Base-by-base conservation (phyloP, 2,797 vertebrate species). In the Labeo calbasu region DNA sequence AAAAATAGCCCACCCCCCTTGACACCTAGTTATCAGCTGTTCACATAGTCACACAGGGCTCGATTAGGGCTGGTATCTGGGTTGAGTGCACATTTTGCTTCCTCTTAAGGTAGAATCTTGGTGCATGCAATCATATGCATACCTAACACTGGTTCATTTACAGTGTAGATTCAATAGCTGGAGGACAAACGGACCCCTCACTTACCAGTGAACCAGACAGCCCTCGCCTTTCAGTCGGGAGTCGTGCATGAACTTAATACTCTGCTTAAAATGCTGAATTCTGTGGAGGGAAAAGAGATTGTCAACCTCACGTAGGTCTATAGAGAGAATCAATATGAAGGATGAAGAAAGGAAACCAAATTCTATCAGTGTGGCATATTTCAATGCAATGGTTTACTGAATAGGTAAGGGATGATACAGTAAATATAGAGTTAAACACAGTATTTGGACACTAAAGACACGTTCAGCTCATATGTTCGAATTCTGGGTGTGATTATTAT, bases 121-220 rank as follows among this genome's bases (percentile, higher is more conserved):
- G 43, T 75, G 76, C 53, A 32, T 50, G 66, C 17, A 59, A 32
- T 25, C 77, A 36, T 28, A 15, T 25, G 59, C 23, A 63, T 8
- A 63, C 61, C 21, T 40, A 59, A 63, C 25, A 46, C 11, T 1
- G 7, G 21, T 40, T 57, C 6, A 43, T 53, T 59, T 66, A 65
- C 17, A 19, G 59, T 25, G 50, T 25, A 72, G 40, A 55, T 50
- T 53, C 75, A 73, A 53, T 36, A 65, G 80, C 46, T 53, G 7
- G 63, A 10, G 17, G 10, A 48, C 25, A 61, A 57, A 14, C 14
- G 36, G 21, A 48, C 7, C 59, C 23, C 21, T 80, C 5, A 89
- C 94, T 95, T 94, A 99, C 97, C 98, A 99, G 91, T 99, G 97
- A 83, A 99, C 97, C 0, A 99, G 95, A 88, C 97, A 98, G 90